These are phyloP conservation scores for Canis aureus DNA, from an alignment of 2,113 vertebrate genomes.

Conservation along the genomic window DNA sequence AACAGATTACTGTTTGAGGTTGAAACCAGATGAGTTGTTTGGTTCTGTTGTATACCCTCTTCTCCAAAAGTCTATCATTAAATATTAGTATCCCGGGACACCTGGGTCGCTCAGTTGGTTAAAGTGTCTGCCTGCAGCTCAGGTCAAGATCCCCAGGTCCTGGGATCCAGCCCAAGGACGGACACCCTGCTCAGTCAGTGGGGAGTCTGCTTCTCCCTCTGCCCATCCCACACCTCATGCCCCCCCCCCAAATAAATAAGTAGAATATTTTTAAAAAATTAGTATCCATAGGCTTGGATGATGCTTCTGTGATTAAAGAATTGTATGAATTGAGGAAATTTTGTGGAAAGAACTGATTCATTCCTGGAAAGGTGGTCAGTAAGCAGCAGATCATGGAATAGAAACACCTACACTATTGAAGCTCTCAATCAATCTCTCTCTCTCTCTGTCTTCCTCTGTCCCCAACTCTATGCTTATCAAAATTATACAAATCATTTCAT, in stretches of 20 bases:
- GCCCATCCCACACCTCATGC: not conserved
- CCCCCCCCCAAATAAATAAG: not conserved
- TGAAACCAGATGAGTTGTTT: not conserved
- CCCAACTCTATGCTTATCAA: not conserved
- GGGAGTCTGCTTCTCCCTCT: not conserved
- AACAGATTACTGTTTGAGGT: not conserved
- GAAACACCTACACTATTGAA: not conserved
- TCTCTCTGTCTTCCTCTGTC: not conserved
- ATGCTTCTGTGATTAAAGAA: not conserved
- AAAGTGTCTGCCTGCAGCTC: not conserved
- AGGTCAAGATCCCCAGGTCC: not conserved
- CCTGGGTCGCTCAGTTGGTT: not conserved
- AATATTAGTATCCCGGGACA: not conserved
- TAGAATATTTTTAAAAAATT: not conserved
- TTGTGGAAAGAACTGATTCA: not conserved
- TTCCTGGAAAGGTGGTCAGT: not conserved
- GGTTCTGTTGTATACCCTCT: fast-evolving
- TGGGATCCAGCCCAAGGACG: not conserved
- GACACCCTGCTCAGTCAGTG: not conserved
- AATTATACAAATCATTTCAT: not conserved
- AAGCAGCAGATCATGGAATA: fast-evolving
- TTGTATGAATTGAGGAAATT: not conserved
- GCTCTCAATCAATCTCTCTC: not conserved
- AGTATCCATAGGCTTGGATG: not conserved
- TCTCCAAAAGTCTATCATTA: not conserved